Evolutionary conservation across 1,140 invertebrate genomes (phyloP).

Genomic region (Matsumurasca onukii): DNA sequence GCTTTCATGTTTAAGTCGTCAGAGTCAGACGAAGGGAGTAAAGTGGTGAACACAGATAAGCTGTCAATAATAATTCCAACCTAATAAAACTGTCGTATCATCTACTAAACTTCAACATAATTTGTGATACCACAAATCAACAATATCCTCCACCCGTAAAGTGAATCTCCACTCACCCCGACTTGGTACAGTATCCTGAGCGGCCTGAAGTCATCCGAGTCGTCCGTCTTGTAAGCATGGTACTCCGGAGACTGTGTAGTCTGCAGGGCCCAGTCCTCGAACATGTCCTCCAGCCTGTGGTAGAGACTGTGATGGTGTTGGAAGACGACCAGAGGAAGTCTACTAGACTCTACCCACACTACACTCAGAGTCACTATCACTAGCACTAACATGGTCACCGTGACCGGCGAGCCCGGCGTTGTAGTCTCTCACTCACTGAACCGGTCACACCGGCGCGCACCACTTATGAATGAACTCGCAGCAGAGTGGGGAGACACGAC

Average conservation of each 20-base stretch:
- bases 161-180: too few relatives aligned
- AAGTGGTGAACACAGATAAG: too few relatives aligned
- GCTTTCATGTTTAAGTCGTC: too few relatives aligned
- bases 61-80: too few relatives aligned
- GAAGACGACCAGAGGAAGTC: slow-evolving; percentile 45
- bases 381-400: not conserved
- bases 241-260: slow-evolving; percentile 14
- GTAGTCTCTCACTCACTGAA: not conserved
- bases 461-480: not conserved
- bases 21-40: too few relatives aligned
- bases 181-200: slow-evolving; percentile 45
- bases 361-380: slow-evolving; percentile 31
- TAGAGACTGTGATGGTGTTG: slow-evolving; percentile 43
- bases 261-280: not conserved
- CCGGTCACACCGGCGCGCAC: not conserved
- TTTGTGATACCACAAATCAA: too few relatives aligned
- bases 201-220: slow-evolving; percentile 18
- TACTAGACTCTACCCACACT: slow-evolving; percentile 36
- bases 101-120: too few relatives aligned
- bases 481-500: not conserved
- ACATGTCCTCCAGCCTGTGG: slow-evolving; percentile 35
- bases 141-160: too few relatives aligned
- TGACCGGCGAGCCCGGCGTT: not conserved
- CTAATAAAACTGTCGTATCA: too few relatives aligned
- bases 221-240: slow-evolving; percentile 33